Conservation (phyloP, 2,113 vertebrate species). For the Perca fluviatilis region DNA sequence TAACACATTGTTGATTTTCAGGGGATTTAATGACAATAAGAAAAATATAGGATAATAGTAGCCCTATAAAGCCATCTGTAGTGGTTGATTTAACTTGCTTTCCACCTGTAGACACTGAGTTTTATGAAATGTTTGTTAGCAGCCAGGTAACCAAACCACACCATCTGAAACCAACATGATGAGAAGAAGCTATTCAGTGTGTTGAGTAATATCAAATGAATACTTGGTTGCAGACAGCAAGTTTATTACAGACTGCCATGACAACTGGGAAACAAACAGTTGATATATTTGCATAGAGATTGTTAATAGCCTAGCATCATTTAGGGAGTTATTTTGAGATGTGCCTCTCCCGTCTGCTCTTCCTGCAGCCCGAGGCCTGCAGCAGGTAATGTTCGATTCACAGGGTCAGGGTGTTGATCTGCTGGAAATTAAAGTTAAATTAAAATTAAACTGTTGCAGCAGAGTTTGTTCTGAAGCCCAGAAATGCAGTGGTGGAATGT, state of each 20-base stretch:
- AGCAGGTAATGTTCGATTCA: background rate
- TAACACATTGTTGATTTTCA: too few relatives aligned
- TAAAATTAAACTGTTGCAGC: too few relatives aligned
- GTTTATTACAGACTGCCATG: constrained; percentile 17
- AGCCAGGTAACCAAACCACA: too few relatives aligned
- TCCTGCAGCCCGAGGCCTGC: constrained; percentile 9
- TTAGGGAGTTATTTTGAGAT: background rate
- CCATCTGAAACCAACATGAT: background rate
- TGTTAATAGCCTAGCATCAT: background rate
- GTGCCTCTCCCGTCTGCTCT: background rate
- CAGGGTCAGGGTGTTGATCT: too few relatives aligned
- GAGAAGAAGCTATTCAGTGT: background rate
- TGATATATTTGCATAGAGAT: background rate
- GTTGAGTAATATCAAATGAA: background rate
- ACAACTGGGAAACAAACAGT: constrained; percentile 45
- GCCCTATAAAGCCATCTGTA: background rate
- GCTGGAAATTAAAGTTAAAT: too few relatives aligned
- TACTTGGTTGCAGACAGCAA: background rate
- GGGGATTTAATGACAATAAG: background rate
- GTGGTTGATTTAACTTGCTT: background rate
- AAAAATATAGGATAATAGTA: background rate
- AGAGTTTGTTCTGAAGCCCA: too few relatives aligned
- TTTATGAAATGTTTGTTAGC: too few relatives aligned
- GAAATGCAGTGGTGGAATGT: too few relatives aligned
- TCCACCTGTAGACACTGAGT: too few relatives aligned